These are phyloP conservation scores for Bombus impatiens DNA, from an alignment of 1,140 invertebrate species.

Conservation along the genomic window DNA sequence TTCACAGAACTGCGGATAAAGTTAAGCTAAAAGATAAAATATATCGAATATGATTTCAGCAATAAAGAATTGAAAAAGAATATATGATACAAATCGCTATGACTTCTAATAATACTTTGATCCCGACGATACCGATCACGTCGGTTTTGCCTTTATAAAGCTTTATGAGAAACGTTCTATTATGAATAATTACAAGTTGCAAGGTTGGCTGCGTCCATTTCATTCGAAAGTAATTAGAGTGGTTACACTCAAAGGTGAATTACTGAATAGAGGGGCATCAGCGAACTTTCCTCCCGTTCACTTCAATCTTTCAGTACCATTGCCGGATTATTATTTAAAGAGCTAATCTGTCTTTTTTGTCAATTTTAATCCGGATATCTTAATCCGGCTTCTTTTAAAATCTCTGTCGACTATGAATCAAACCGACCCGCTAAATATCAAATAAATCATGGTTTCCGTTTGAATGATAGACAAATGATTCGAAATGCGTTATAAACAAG, in stretches of 20 bases:
- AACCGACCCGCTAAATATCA: neutral
- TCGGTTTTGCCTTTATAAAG: too few species aligned
- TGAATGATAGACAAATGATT: neutral
- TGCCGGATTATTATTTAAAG: neutral
- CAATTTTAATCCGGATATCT: neutral
- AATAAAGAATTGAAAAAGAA: too few species aligned
- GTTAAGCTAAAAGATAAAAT: too few species aligned
- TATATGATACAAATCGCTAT: too few species aligned
- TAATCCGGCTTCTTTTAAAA: too few species aligned
- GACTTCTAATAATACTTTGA: too few species aligned
- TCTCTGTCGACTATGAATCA: neutral
- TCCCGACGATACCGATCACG: too few species aligned
- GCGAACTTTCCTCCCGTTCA: neutral
- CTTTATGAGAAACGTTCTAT: neutral
- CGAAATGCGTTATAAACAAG: neutral
- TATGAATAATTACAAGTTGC: neutral
- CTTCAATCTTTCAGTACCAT: conserved; percentile 5
- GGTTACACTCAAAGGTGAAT: conserved; percentile 13
- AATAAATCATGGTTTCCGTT: neutral
- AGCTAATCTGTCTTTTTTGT: neutral
- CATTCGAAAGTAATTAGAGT: conserved; percentile 41
- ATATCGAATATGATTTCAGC: too few species aligned
- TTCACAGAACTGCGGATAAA: too few species aligned
- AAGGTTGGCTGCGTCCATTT: neutral
- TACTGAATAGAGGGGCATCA: neutral